Evolutionary conservation across 92 coral and sea anemone genomes (phyloP).

Genomic region (Porites divaricata): DNA sequence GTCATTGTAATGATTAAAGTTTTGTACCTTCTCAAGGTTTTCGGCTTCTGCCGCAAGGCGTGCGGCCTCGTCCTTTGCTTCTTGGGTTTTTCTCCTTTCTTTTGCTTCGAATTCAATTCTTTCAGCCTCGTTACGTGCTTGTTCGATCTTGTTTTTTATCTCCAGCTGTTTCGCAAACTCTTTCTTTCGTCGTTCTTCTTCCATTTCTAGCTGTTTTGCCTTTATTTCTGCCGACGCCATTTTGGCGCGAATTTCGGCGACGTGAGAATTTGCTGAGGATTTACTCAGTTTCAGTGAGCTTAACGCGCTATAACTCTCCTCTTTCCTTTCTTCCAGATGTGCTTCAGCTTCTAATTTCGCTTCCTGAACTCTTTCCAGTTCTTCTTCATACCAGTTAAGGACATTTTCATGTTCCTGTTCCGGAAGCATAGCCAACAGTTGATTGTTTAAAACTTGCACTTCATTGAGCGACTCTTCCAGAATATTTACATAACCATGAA

Average conservation of each 20-base stretch:
- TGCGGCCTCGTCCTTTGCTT: slow-evolving; percentile 42
- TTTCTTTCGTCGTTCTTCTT: slow-evolving; percentile 25
- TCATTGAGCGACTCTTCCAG: slow-evolving; percentile 32
- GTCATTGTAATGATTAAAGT: not conserved
- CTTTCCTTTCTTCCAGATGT: slow-evolving; percentile 22
- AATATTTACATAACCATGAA: slow-evolving; percentile 33
- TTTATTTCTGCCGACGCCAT: slow-evolving; percentile 38
- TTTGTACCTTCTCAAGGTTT: slow-evolving; percentile 14
- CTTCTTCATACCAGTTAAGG: slow-evolving; percentile 37
- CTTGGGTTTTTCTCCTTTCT: slow-evolving; percentile 48
- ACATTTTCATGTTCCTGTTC: slow-evolving; percentile 49
- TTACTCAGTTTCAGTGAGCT: not conserved
- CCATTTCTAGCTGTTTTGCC: slow-evolving; percentile 41
- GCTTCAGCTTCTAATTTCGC: slow-evolving; percentile 31
- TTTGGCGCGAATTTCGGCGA: slow-evolving; percentile 32
- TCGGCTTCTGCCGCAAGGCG: slow-evolving; percentile 47
- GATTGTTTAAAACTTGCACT: slow-evolving; percentile 35
- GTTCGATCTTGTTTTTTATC: slow-evolving; percentile 15
- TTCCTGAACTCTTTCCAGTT: slow-evolving; percentile 36
- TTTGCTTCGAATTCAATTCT: slow-evolving; percentile 3
- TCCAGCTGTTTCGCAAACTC: slow-evolving; percentile 28
- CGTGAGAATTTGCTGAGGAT: no score
- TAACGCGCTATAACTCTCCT: slow-evolving; percentile 22
- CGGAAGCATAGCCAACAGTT: slow-evolving; percentile 9
- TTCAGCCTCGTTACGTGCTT: slow-evolving; percentile 27